Percentiles rank a stretch among this genome's conserved stretches.
These are phyloP conservation scores for Mus musculus DNA, from an alignment of 2,113 vertebrate genomes.

Conservation along the genomic window DNA sequence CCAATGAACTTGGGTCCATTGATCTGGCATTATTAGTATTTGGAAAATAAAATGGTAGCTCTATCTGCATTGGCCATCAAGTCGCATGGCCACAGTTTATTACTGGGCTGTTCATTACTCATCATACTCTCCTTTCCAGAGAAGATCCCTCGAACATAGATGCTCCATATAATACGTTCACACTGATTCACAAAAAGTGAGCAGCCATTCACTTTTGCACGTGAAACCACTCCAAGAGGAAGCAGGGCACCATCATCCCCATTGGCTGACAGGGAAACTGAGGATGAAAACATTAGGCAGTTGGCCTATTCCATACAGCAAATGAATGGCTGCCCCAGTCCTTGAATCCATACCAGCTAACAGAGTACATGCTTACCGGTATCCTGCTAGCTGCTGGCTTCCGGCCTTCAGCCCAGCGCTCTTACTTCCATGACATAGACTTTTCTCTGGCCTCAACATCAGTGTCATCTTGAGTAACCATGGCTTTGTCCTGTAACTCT, in stretches of 20 bases:
- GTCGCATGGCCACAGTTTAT: background rate
- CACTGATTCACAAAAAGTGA: slow-evolving; percentile 9
- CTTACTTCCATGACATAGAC: background rate
- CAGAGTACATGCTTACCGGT: background rate
- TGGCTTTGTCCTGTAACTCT: background rate
- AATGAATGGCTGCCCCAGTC: background rate
- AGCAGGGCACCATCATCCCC: background rate
- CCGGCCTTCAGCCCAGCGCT: background rate
- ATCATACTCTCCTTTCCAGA: background rate
- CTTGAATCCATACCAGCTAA: background rate
- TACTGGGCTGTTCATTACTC: background rate
- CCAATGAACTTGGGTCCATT: slow-evolving; percentile 5
- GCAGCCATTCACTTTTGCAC: background rate
- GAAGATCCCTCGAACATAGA: background rate
- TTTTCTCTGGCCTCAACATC: background rate
- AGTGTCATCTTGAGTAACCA: background rate
- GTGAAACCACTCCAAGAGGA: background rate
- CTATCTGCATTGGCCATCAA: background rate
- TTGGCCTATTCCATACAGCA: background rate
- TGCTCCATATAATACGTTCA: background rate
- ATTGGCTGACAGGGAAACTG: background rate
- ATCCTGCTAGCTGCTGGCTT: background rate
- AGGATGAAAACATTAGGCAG: background rate
- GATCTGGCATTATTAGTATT: slow-evolving; percentile 3
- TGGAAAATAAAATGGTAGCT: slow-evolving; percentile 58